Percentiles rank a stretch among this genome's conserved stretches.
Evolutionary conservation across 2,113 vertebrate genomes (phyloP).

Genomic region (Microcebus jonahi): DNA sequence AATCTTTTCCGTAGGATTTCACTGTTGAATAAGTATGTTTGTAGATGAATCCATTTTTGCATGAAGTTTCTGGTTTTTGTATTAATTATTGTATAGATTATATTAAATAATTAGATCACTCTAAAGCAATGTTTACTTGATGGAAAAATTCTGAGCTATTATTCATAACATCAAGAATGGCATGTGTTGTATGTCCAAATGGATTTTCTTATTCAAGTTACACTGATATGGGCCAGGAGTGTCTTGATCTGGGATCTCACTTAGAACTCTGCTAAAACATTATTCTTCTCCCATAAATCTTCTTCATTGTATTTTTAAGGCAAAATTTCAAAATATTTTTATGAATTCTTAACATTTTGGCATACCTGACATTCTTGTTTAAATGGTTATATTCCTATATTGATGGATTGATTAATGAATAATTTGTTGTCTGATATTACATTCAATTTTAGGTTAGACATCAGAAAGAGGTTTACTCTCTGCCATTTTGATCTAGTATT

Average conservation of each 20-base stretch:
- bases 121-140: background rate
- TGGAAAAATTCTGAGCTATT: background rate
- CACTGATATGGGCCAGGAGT: background rate
- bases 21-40: background rate
- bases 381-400: background rate
- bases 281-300: background rate
- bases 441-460: background rate
- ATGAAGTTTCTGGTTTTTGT: background rate
- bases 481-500: background rate
- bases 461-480: background rate
- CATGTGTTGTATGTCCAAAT: background rate
- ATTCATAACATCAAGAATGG: background rate
- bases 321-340: background rate
- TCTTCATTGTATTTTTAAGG: background rate
- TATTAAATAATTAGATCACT: background rate
- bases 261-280: background rate
- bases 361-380: background rate
- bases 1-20: background rate
- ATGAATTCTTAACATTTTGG: background rate
- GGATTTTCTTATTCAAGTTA: background rate
- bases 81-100: background rate
- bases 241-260: background rate
- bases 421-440: background rate
- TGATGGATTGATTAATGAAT: background rate
- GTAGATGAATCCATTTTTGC: background rate